Evolutionary conservation across 53 echinoderm and acorn worm species (phyloP).

Genomic region (Zoroaster sp.): DNA sequence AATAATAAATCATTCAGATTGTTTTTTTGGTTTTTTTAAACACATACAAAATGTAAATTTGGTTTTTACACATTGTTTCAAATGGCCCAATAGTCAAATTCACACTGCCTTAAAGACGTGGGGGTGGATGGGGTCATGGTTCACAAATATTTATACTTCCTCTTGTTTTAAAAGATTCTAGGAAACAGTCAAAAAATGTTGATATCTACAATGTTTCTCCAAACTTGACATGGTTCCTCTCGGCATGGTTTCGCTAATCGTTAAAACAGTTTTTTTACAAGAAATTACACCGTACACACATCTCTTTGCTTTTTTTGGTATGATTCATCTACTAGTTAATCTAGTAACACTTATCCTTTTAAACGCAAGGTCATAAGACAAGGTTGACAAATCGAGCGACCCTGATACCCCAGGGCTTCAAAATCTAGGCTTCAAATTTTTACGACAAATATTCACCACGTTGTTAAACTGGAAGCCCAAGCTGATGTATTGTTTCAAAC

Average conservation of each 20-base stretch:
- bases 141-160: slow-evolving; percentile 36
- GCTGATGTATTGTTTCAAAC: not conserved
- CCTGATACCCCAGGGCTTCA: not conserved
- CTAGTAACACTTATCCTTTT: not conserved
- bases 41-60: not conserved
- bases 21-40: not conserved
- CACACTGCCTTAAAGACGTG: not conserved
- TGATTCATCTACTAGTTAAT: not conserved
- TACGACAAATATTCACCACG: not conserved
- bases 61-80: not conserved
- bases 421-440: not conserved
- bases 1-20: not conserved
- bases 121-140: not conserved
- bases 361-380: not conserved
- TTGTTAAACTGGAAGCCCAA: not conserved
- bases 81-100: not conserved
- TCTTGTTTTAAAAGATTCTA: slow-evolving; percentile 15
- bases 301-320: not conserved
- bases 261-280: not conserved
- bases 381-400: slow-evolving; percentile 15
- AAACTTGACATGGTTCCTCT: not conserved
- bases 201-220: slow-evolving; percentile 30
- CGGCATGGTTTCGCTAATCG: not conserved
- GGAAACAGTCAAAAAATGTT: not conserved
- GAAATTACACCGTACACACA: not conserved